Evolutionary conservation across 2,888 invertebrate genomes (phyloP).

Genomic region (Erannis defoliaria): DNA sequence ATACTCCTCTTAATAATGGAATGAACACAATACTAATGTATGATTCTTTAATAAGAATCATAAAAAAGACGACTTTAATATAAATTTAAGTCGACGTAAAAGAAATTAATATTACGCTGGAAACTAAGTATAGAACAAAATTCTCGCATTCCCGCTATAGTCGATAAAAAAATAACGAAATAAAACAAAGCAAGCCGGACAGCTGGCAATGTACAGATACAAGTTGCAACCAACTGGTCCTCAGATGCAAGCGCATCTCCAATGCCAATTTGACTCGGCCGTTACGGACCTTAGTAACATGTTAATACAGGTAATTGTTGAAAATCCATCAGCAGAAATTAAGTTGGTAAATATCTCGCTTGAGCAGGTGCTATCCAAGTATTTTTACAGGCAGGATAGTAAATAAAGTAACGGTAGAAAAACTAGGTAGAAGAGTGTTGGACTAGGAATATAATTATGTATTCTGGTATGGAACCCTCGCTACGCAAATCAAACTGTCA

Average conservation of each 20-base stretch:
- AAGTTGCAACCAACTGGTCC: constrained; percentile 59
- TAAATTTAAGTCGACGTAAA: no score
- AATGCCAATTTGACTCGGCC: background rate
- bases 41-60: no score
- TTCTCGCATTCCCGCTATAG: constrained; percentile 6
- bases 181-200: constrained; percentile 62
- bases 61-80: no score
- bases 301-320: background rate
- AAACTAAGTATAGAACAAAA: background rate
- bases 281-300: background rate
- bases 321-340: background rate
- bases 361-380: constrained; percentile 25
- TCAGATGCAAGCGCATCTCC: constrained; percentile 62
- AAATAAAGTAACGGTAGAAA: background rate
- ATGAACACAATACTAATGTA: no score
- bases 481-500: no score
- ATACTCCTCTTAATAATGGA: no score
- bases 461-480: no score
- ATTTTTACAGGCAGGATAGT: constrained; percentile 19
- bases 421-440: no score
- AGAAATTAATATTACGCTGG: background rate
- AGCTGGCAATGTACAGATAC: constrained; percentile 70
- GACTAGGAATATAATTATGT: no score
- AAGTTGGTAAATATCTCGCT: constrained; percentile 26
- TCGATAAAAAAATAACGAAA: constrained; percentile 5